phyloP scores from a whole-genome alignment of 2,113 vertebrate species.

The Poeciliopsis occidentalis region DNA sequence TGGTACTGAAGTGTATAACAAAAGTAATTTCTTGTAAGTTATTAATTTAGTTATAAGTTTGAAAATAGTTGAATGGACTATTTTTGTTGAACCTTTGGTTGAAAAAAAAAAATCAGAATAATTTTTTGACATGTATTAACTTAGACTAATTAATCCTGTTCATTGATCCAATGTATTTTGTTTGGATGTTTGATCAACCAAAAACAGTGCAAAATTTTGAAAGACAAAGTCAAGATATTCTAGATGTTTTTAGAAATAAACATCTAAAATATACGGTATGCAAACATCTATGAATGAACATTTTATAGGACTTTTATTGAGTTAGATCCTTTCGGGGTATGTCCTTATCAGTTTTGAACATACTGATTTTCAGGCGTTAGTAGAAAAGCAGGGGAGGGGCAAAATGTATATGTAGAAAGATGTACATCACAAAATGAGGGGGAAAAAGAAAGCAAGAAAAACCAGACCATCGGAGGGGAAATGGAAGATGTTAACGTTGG shows the following conservation, averaged over 20 bases:
- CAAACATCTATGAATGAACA: too few relatives aligned
- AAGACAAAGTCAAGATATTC: too few relatives aligned
- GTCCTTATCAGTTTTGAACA: too few relatives aligned
- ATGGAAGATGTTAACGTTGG: slow-evolving; percentile 11
- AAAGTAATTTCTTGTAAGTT: neutral
- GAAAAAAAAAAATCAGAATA: too few relatives aligned
- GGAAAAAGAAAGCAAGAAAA: slow-evolving; percentile 32
- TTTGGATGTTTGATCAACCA: neutral
- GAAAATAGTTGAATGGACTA: neutral
- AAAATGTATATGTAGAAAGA: slow-evolving; percentile 15
- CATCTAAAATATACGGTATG: too few relatives aligned
- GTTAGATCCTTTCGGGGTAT: too few relatives aligned
- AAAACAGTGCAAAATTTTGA: too few relatives aligned
- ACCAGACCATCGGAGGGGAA: slow-evolving; percentile 32
- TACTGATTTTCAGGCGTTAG: too few relatives aligned
- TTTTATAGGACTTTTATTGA: too few relatives aligned
- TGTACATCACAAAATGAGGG: slow-evolving; percentile 49
- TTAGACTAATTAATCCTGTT: neutral
- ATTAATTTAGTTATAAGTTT: neutral
- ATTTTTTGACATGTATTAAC: too few relatives aligned
- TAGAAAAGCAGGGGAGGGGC: slow-evolving; percentile 8
- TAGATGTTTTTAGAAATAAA: too few relatives aligned
- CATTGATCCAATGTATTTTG: neutral
- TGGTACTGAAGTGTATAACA: neutral
- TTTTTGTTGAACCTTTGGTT: too few relatives aligned